A percentile compares a stretch with the other conserved stretches of the same genome.
phyloP scores from a whole-genome alignment of 1,140 invertebrate genomes.

The Drosophila azteca region DNA sequence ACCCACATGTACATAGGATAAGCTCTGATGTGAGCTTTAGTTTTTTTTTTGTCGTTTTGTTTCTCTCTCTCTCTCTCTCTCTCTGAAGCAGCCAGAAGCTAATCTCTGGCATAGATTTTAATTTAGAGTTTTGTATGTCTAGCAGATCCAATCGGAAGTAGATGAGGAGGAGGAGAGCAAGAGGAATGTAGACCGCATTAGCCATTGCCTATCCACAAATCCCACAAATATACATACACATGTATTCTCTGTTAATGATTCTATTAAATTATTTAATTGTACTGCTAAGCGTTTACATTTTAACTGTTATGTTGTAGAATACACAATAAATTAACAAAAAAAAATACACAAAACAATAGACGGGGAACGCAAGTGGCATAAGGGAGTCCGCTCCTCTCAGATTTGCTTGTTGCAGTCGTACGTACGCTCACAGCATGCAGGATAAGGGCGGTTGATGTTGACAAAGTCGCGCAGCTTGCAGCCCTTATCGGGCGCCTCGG shows the following conservation, averaged over 20 bases:
- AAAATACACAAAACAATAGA: background rate
- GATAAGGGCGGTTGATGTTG: conserved; percentile 67
- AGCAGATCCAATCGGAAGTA: conserved; percentile 27
- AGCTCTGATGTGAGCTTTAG: no score
- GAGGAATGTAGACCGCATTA: conserved; percentile 4
- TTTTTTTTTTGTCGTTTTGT: conserved; percentile 8
- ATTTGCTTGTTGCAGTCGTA: conserved; percentile 69
- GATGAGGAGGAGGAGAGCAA: background rate
- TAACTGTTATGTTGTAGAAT: conserved; percentile 81
- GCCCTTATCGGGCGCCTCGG: conserved; percentile 68
- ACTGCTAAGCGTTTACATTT: conserved; percentile 80
- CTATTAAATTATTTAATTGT: conserved; percentile 82
- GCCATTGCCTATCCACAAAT: conserved; percentile 27
- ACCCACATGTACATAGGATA: conserved; percentile 18
- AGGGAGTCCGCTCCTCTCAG: conserved; percentile 20
- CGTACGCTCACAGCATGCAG: conserved; percentile 69
- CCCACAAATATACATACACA: conserved; percentile 41
- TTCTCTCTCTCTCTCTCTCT: no score
- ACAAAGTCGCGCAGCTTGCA: conserved; percentile 79
- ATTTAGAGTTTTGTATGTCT: conserved; percentile 10
- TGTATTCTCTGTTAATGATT: conserved; percentile 78
- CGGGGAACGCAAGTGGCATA: no score
- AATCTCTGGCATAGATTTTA: background rate
- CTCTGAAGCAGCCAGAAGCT: no score
- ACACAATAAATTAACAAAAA: conserved; percentile 71